phyloP scores from a whole-genome alignment of 2,797 vertebrate species.

The Sphenodon punctatus region DNA sequence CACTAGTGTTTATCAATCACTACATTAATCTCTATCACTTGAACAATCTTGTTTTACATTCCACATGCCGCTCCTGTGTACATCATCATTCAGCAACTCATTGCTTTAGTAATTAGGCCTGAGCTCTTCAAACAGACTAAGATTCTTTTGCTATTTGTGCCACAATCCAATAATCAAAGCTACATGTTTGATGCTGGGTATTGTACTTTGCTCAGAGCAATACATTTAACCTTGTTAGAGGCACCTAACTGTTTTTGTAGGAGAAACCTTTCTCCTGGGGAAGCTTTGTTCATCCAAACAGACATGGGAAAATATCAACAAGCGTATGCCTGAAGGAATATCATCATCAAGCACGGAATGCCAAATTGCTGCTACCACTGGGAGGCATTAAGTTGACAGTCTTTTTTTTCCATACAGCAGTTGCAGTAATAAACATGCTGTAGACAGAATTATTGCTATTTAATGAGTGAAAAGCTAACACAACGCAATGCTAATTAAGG shows the following conservation, averaged over 20 bases:
- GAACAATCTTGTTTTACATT: accelerated
- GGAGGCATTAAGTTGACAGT: not conserved
- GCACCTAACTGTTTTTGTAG: not conserved
- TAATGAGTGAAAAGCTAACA: not conserved
- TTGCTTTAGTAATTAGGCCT: not conserved
- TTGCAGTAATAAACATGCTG: not conserved
- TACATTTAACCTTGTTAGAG: not conserved
- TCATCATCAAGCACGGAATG: accelerated
- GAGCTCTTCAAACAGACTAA: not conserved
- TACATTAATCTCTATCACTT: not conserved
- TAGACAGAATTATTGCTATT: not conserved
- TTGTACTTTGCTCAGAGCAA: not conserved
- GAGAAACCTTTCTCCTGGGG: not conserved
- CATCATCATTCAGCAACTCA: not conserved
- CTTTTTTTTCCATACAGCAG: not conserved
- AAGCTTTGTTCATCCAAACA: not conserved
- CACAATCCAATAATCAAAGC: not conserved
- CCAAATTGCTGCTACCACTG: not conserved
- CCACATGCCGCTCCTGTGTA: accelerated
- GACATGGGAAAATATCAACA: accelerated
- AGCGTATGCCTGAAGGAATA: not conserved
- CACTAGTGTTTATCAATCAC: not conserved
- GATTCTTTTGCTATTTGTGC: not conserved
- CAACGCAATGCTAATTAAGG: not conserved
- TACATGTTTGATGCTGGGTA: not conserved